phyloP scores from a whole-genome alignment of 2,888 invertebrate species.

The Timema podura region DNA sequence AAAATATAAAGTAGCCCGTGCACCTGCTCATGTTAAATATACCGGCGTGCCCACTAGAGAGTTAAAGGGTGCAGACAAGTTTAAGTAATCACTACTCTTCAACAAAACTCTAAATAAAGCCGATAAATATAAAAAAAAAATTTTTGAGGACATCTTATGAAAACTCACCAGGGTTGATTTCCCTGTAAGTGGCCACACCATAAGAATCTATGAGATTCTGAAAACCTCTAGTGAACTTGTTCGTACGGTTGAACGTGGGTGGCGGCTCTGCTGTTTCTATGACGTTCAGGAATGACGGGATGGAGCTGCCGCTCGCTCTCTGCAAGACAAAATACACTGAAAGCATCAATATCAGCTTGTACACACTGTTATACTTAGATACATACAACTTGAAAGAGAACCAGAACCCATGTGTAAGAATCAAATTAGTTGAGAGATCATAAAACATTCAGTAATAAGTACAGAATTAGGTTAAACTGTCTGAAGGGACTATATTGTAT shows the following conservation, averaged over 20 bases:
- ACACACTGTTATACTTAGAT: no score
- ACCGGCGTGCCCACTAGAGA: no score
- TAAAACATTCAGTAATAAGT: no score
- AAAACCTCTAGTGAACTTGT: slow-evolving; percentile 89
- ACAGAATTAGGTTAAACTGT: no score
- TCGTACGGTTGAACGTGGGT: slow-evolving; percentile 88
- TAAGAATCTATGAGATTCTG: slow-evolving; percentile 92
- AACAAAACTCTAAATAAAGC: not conserved
- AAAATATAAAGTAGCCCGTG: no score
- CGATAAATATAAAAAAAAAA: not conserved
- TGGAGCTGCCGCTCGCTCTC: slow-evolving; percentile 76
- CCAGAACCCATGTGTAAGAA: no score
- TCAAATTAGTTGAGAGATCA: no score
- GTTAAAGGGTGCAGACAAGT: not conserved
- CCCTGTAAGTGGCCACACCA: slow-evolving; percentile 87
- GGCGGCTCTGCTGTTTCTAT: slow-evolving; percentile 77
- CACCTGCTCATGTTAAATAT: no score
- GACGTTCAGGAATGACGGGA: slow-evolving; percentile 89
- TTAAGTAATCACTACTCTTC: not conserved
- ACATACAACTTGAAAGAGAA: no score
- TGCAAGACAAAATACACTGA: slow-evolving; percentile 37
- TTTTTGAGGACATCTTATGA: no score
- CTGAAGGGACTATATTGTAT: no score
- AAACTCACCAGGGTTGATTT: slow-evolving; percentile 76
- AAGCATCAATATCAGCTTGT: no score